These are phyloP conservation scores for Ciona savignyi DNA, from an alignment of 23 tunicate species.

Conservation along the genomic window DNA sequence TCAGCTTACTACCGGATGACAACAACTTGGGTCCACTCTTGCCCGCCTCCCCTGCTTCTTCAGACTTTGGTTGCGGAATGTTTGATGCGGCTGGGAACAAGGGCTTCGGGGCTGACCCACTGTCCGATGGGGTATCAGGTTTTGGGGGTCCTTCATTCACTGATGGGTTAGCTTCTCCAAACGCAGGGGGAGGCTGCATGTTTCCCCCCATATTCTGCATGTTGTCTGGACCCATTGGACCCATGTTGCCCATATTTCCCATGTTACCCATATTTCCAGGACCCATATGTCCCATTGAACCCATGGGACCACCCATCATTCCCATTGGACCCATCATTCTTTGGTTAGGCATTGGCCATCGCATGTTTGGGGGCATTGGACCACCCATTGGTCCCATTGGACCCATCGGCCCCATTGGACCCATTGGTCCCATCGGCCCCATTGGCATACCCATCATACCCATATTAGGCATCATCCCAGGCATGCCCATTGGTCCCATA, in stretches of 20 bases:
- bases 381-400: conserved; percentile 19
- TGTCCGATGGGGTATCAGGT: conserved; percentile 1
- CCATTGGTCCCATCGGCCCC: conserved; percentile 40
- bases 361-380: conserved; percentile 41
- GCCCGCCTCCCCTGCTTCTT: conserved; percentile 1
- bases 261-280: conserved; percentile 4
- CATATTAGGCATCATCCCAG: conserved; percentile 35
- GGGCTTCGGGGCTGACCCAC: conserved; percentile 49
- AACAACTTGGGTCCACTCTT: conserved; percentile 36
- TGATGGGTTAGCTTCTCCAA: conserved; percentile 4
- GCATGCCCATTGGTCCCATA: conserved; percentile 36
- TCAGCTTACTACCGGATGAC: conserved; percentile 52
- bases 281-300: conserved; percentile 45
- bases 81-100: conserved; percentile 93
- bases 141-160: neutral
- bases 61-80: conserved; percentile 32
- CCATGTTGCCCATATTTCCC: conserved; percentile 24
- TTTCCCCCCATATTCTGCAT: conserved; percentile 11
- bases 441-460: conserved; percentile 56
- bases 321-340: conserved; percentile 73
- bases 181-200: neutral
- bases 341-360: conserved; percentile 92
- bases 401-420: conserved; percentile 48
- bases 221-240: conserved; percentile 41
- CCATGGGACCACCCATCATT: conserved; percentile 55